A percentile compares a stretch with the other conserved stretches of the same genome.
Evolutionary conservation across 2,797 vertebrate species (phyloP).

Genomic region (Margarornis squamiger): DNA sequence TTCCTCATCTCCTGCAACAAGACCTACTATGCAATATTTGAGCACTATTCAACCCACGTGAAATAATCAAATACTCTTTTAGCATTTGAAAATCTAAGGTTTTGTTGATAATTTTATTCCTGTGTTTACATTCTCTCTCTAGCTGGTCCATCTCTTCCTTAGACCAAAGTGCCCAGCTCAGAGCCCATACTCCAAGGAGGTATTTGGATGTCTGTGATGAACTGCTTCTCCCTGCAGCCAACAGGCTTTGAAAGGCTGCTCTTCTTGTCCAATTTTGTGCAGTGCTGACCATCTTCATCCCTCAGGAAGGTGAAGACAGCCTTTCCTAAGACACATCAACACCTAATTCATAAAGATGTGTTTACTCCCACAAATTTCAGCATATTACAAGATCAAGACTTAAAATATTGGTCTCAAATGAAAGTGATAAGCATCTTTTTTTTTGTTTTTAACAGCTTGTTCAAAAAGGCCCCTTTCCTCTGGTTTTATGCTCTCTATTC

Average conservation of each 20-base stretch:
- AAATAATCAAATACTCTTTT: background rate
- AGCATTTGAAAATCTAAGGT: background rate
- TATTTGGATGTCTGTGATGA: background rate
- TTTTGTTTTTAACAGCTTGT: background rate
- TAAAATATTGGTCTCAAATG: background rate
- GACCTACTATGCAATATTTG: background rate
- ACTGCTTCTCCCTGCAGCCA: background rate
- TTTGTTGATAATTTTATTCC: background rate
- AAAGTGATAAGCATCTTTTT: background rate
- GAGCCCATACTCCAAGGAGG: background rate
- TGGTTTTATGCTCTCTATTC: background rate
- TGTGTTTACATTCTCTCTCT: background rate
- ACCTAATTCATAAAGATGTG: background rate
- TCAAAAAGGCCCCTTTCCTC: background rate
- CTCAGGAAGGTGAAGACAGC: background rate
- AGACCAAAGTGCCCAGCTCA: background rate
- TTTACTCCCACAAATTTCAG: background rate
- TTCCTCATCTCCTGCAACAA: background rate
- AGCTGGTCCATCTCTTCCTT: background rate
- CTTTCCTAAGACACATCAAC: background rate
- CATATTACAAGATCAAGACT: background rate
- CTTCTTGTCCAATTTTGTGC: background rate
- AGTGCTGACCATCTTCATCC: background rate
- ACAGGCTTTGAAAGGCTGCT: background rate
- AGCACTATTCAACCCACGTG: background rate